A percentile compares a stretch with the other conserved stretches of the same genome.
phyloP scores from a whole-genome alignment of 2,797 vertebrate genomes.

The Moxostoma hubbsi region DNA sequence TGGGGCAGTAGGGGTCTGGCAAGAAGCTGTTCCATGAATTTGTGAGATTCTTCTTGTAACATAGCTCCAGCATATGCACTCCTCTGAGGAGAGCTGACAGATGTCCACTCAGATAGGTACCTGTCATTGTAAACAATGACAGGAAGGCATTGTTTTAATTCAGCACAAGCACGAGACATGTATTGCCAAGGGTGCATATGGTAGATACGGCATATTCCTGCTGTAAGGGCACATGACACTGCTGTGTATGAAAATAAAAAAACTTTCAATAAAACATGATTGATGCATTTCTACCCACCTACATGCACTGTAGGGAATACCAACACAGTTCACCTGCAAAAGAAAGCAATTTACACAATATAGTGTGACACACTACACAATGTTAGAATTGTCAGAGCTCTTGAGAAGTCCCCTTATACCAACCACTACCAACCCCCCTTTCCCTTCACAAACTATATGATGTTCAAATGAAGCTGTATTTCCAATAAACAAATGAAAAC shows the following conservation, averaged over 20 bases:
- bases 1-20: neutral
- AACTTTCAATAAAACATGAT: constrained; percentile 35
- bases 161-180: constrained; percentile 33
- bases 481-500: too few relatives aligned
- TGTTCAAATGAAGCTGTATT: too few relatives aligned
- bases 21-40: constrained; percentile 24
- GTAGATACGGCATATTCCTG: neutral
- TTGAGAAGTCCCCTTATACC: too few relatives aligned
- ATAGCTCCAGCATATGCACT: neutral
- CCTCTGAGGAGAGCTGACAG: constrained; percentile 13
- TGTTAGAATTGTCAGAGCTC: too few relatives aligned
- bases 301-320: neutral
- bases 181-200: constrained; percentile 34
- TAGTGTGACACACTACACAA: too few relatives aligned
- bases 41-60: constrained; percentile 16
- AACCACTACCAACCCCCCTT: too few relatives aligned
- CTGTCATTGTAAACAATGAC: constrained; percentile 41
- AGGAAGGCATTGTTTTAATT: constrained; percentile 29
- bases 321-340: neutral
- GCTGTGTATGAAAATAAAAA: constrained; percentile 17
- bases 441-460: too few relatives aligned
- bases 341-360: neutral
- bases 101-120: constrained; percentile 38
- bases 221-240: constrained; percentile 24
- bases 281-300: constrained; percentile 36